Evolutionary conservation across 2,888 invertebrate species (phyloP), one percentile per base, ranked within the genome.

Genomic region (Bellardia pandia): DNA sequence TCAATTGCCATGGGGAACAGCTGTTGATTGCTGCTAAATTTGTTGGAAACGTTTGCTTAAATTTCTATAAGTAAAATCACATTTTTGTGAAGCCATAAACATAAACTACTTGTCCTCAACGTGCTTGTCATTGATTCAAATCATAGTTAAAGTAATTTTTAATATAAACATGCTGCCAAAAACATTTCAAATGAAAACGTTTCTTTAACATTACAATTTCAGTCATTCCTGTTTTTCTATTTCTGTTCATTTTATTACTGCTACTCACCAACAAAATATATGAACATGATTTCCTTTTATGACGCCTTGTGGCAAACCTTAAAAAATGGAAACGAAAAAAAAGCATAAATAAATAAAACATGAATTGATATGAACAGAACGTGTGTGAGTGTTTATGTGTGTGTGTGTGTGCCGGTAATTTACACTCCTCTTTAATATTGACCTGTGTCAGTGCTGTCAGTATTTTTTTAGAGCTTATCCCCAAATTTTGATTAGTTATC

Each of bases 391-490:
- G 13, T 16, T 16, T 58, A 16, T 14, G 14, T 16, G 33, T 68
- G 23, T 23, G 13, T 74, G 37, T 51, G 30, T 69, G 33, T 78
- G 16, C 23, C 23, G 23, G 1, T 56, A 33, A 62, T 53, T 71
- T 71, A 48, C 78, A 69, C 69, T 71, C 69, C 78, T 48, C n/a
- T 62, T 78, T 66, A 45, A n/a, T 66, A 56, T 77, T 78, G 78
- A 58, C 48, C 58, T 37, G 69, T 23, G 13, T 37, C n/a, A n/a
- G n/a, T n/a, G n/a, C n/a, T n/a, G n/a, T n/a, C n/a, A n/a, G n/a
- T n/a, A n/a, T n/a, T n/a, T n/a, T n/a, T n/a, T n/a, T n/a, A n/a
- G n/a, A n/a, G n/a, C n/a, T n/a, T n/a, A n/a, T n/a, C n/a, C n/a
- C n/a, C n/a, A n/a, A n/a, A n/a, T n/a, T n/a, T n/a, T n/a, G n/a